Evolutionary conservation across 1,140 invertebrate species (phyloP), one percentile per base, ranked within the genome.

Genomic region (Penaeus indicus): DNA sequence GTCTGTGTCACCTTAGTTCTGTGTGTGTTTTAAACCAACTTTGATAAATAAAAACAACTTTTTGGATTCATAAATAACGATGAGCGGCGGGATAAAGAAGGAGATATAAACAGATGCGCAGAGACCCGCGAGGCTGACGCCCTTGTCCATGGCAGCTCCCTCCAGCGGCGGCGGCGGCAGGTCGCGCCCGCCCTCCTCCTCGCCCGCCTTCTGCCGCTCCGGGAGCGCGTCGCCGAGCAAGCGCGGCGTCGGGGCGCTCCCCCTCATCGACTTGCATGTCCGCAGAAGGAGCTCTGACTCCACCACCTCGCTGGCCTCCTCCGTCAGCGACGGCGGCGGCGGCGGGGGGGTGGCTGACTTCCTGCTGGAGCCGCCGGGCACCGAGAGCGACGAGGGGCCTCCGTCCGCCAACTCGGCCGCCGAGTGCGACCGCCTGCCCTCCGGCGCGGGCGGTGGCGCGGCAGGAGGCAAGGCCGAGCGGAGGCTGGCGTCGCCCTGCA

Each of bases 241-340:
- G 42, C 7, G 64, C 47, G 18, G 22, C 38, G 27, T 21, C 54
- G 47, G 16, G 54, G 67, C 79, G 62, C 69, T 62, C 54, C 54
- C 80, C 27, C 67, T 88, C 81, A 84, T 62, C 67, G 38, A 54
- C 69, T 67, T 82, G 81, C 67, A 82, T 88, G 80, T 84, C 64
- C 81, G 63, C 87, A 88, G 87, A 80, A 72, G 81, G 61, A 77
- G 54, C 62, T 88, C 87, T 27, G 87, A 88, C 27, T 84, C 87
- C 87, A 88, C 67, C 69, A 16, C 75, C 32, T 88, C 87, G 69
- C 72, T 77, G 25, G 75, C 72, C 61, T 84, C 80, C 67, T 88
- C 86, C 69, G 60, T 64, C 63, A 88, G 86, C 25, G 86, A 86
- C 21, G 21, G 27, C 27, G 25, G 27, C 18, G 21, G 21, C 27